Conservation (phyloP, 2,888 invertebrate species). For the Bimastos eiseni region DNA sequence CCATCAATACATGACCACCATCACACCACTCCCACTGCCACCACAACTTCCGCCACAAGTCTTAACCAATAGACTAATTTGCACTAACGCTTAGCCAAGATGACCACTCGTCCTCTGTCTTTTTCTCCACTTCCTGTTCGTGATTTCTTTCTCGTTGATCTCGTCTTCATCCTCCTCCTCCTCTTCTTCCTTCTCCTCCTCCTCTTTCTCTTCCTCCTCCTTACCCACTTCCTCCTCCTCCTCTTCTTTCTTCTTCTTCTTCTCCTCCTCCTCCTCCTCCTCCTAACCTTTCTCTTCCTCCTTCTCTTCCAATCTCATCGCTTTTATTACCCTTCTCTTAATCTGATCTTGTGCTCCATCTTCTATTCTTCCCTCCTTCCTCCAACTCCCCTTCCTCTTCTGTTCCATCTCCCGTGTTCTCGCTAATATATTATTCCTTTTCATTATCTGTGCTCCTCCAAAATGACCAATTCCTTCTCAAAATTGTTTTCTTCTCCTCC, state of each 20-base stretch:
- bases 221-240: not conserved
- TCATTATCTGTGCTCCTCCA: not conserved
- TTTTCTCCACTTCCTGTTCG: too few species aligned
- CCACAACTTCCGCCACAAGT: not conserved
- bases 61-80: not conserved
- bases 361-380: not conserved
- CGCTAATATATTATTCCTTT: not conserved
- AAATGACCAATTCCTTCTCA: not conserved
- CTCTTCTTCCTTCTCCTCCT: too few species aligned
- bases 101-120: not conserved
- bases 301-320: not conserved
- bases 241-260: not conserved
- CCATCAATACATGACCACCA: too few species aligned
- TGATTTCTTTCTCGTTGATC: not conserved
- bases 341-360: not conserved
- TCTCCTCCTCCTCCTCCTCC: not conserved
- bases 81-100: not conserved
- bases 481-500: not conserved
- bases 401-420: not conserved
- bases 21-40: not conserved
- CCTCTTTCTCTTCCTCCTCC: not conserved
- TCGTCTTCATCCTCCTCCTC: not conserved
- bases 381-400: not conserved
- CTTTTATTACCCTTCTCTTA: slow-evolving; percentile 13
- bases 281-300: not conserved